Evolutionary conservation across 2,888 invertebrate species (phyloP), one percentile per base, ranked within the genome.

Genomic region (Stenichneumon culpator): DNA sequence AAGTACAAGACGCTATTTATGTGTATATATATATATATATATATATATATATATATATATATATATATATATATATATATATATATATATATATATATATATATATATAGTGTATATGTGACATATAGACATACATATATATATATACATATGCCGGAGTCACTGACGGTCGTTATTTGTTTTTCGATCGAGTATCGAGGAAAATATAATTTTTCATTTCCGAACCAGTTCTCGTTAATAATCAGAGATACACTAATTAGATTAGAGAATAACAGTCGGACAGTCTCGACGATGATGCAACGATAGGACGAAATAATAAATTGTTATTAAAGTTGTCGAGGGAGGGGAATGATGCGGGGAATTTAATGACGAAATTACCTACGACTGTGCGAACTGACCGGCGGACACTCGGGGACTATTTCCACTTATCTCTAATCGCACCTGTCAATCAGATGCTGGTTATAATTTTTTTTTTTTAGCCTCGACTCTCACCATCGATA

Each of bases 381-480:
- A 57, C n/a, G 52, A 74, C 25, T 32, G 25, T 32, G 57, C 6
- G 36, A 60, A 44, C 54, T 39, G 69, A 73, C 65, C 44, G 69
- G 16, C n/a, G 47, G 70, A 63, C 54, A 39, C 22, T 65, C 60
- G 47, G 28, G 70, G 47, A 74, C 52, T 80, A 77, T 68, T 84
- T 80, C 60, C 77, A 67, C 72, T 80, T 80, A 80, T 84, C 84
- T 81, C 39, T 60, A 77, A 84, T 84, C 80, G 39, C 72, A 60
- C 60, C 80, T 78, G 80, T 81, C 79, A 75, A 83, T 83, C 83
- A 47, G 44, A 60, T 50, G 60, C 32, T 28, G 44, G 65, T 39
- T 67, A 78, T 50, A 54, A 60, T 57, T 44, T 36, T 25, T 25
- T 60, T 39, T 11, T 54, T 72, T 7, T 1, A 63, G 32, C n/a